Percentiles rank a stretch among this genome's conserved stretches.
Conservation (phyloP, 92 coral and sea anemone genomes). For the Isaurus tuberculatus region DNA sequence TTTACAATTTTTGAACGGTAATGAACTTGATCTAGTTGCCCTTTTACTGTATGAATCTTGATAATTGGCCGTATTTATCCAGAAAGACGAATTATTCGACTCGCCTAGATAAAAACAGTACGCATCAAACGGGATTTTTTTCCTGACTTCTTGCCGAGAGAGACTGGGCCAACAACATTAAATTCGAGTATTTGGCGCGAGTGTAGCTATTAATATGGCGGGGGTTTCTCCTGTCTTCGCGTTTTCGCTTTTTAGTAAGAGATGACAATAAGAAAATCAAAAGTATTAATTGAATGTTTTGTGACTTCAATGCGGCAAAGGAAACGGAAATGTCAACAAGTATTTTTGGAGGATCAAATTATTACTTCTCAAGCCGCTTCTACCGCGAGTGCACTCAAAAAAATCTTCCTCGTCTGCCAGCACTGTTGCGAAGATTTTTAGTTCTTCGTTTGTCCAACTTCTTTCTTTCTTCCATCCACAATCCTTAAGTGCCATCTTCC, state of each 20-base stretch:
- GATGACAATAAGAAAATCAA: slow-evolving; percentile 8
- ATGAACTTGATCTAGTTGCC: no score
- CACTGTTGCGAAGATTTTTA: no score
- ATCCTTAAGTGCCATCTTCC: no score
- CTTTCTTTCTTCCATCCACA: no score
- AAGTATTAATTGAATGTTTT: neutral
- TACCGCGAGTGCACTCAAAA: neutral
- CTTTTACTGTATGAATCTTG: no score
- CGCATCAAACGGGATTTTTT: slow-evolving; percentile 12
- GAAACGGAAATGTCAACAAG: slow-evolving; percentile 18
- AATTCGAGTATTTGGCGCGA: neutral
- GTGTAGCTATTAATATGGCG: slow-evolving; percentile 22
- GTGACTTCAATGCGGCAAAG: slow-evolving; percentile 20
- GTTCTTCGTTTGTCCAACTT: no score
- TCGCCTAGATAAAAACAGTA: neutral
- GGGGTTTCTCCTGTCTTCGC: slow-evolving; percentile 7
- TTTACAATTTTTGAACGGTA: no score
- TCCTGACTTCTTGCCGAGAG: slow-evolving; percentile 17
- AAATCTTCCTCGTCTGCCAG: no score
- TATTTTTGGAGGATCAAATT: slow-evolving; percentile 21
- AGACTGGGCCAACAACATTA: slow-evolving; percentile 17
- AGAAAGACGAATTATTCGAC: no score
- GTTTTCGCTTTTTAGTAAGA: slow-evolving; percentile 18
- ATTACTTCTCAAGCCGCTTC: slow-evolving; percentile 14
- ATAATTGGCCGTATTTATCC: no score